Percentiles rank a stretch among this genome's conserved stretches.
Conservation (phyloP, 1,140 invertebrate species). For the Magallana angulata region DNA sequence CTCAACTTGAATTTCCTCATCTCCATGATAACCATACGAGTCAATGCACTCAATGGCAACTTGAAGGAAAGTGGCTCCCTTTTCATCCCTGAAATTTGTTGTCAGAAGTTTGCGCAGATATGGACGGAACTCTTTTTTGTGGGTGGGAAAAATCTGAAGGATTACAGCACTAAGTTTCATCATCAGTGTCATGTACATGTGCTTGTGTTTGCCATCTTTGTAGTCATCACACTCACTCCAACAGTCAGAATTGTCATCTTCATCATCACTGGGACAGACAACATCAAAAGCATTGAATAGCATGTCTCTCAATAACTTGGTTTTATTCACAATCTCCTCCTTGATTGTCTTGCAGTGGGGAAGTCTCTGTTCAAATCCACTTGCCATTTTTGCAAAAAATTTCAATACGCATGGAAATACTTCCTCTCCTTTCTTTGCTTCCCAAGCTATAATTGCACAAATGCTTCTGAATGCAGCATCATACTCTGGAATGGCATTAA, state of each 20-base stretch:
- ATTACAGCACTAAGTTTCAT: neutral
- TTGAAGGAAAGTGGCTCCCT: neutral
- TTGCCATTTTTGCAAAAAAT: conserved; percentile 4
- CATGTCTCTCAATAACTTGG: neutral
- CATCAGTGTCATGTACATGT: conserved; percentile 11
- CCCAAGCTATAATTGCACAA: neutral
- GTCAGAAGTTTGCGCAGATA: neutral
- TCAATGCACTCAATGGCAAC: neutral
- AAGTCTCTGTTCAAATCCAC: neutral
- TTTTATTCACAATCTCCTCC: neutral
- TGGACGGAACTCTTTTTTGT: neutral
- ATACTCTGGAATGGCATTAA: neutral
- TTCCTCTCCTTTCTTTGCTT: neutral
- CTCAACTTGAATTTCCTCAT: neutral
- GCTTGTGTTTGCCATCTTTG: neutral
- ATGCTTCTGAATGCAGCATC: neutral
- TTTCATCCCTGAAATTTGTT: conserved; percentile 8
- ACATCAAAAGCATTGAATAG: neutral
- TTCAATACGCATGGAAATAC: neutral
- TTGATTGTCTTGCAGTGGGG: neutral
- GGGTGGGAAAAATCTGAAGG: neutral
- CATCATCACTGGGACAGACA: neutral
- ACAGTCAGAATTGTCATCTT: neutral
- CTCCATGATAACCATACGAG: neutral
- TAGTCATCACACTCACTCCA: neutral